phyloP scores from a whole-genome alignment of 2,888 invertebrate species.

The Acronicta alni region DNA sequence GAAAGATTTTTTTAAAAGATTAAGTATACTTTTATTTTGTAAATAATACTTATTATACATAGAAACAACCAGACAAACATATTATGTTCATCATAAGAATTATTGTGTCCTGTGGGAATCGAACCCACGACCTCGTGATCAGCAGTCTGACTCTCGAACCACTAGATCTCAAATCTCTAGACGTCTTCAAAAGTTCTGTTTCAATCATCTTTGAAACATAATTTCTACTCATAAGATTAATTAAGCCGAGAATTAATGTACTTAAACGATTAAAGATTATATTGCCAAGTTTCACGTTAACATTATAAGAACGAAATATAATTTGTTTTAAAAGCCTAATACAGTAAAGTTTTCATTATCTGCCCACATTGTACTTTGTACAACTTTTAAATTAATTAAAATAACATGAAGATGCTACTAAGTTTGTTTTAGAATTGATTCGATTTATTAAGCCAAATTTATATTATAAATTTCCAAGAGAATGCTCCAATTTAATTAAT shows the following conservation, averaged over 20 bases:
- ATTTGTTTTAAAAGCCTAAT: not conserved
- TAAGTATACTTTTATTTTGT: too few relatives aligned
- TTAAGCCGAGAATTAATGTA: constrained; percentile 3
- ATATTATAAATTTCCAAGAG: too few relatives aligned
- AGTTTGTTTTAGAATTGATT: not conserved
- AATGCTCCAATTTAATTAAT: too few relatives aligned
- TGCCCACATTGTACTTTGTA: not conserved
- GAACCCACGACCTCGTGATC: too few relatives aligned
- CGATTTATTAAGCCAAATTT: not conserved
- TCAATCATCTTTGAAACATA: not conserved
- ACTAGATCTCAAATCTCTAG: too few relatives aligned
- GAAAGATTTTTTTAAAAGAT: too few relatives aligned
- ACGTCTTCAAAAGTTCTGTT: too few relatives aligned
- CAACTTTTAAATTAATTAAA: constrained; percentile 17
- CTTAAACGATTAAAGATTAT: constrained; percentile 6
- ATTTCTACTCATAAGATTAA: constrained; percentile 1
- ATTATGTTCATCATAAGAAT: too few relatives aligned
- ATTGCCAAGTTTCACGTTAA: constrained; percentile 4
- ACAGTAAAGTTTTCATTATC: constrained; percentile 14
- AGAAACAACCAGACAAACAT: too few relatives aligned
- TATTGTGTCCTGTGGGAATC: too few relatives aligned
- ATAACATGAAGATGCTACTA: not conserved
- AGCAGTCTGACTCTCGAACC: too few relatives aligned
- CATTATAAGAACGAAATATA: constrained; percentile 6
- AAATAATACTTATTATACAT: too few relatives aligned